Evolutionary conservation across 2,113 vertebrate genomes (phyloP).

Genomic region (Laticauda laticaudata): DNA sequence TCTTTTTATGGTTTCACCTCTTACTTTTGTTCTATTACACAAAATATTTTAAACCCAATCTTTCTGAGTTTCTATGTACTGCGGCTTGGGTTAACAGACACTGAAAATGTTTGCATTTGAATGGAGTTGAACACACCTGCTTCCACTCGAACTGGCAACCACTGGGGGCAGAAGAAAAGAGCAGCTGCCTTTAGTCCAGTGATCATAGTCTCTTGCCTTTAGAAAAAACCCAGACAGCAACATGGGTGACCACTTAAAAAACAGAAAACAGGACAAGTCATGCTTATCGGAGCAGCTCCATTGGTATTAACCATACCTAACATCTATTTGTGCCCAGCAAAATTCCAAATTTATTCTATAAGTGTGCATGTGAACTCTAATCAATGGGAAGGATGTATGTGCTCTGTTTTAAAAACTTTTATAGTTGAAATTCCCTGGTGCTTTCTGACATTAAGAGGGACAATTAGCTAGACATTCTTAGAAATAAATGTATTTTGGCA

Average conservation of each 20-base stretch:
- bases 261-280: not conserved
- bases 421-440: not conserved
- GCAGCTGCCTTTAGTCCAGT: not conserved
- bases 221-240: not conserved
- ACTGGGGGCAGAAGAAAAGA: conserved; percentile 5
- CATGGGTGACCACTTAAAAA: not conserved
- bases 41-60: not conserved
- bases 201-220: not conserved
- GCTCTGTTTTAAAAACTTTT: not conserved
- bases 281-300: not conserved
- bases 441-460: not conserved
- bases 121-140: not conserved
- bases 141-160: not conserved
- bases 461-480: too few species aligned
- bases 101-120: conserved; percentile 1
- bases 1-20: not conserved
- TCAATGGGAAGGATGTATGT: not conserved
- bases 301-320: not conserved
- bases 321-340: not conserved
- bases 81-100: not conserved
- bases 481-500: not conserved
- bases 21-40: not conserved
- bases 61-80: not conserved
- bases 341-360: not conserved
- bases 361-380: not conserved